Base-by-base conservation (phyloP, 64 coral and sea anemone genomes). In the Astreopora myriophthalma region DNA sequence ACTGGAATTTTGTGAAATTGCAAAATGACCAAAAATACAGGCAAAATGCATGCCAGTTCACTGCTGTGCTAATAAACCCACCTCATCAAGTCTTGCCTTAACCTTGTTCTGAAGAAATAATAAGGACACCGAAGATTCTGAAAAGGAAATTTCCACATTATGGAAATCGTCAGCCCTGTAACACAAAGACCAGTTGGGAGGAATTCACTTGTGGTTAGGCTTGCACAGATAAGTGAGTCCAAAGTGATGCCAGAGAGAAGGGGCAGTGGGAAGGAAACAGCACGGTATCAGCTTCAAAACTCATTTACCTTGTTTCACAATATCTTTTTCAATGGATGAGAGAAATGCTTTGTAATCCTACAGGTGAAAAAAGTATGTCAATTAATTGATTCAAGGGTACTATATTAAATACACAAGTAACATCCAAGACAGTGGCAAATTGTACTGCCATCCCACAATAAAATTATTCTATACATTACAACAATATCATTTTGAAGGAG, bases 271-370 rank as follows among this genome's bases (percentile, higher is more conserved):
- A 11, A 44, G 40, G 11, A 44, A 44, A 44, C 40, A 44, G 40
- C 40, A 44, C 0, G 40, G 40, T 44, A 44, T 44, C 40, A 44
- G 40, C 40, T 44, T 44, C 42, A 46, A 46, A 10, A 11, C n/a
- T 11, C 14, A 25, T 2, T 37, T 36, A 91, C 89, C 89, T 82
- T 91, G 76, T 27, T 91, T 91, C 2, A 91, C 28, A 48, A 91
- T 83, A 30, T 73, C 60, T 20, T 82, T 91, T 49, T 91, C 89
- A 68, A 91, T 81, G 16, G 66, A 67, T 20, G 89, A 83, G 31
- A 91, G 77, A 80, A 91, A 51, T 8, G 76, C 60, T 69, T 91
- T 91, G 65, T 72, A 91, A 24, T 91, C 76, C 89, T 91, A 49
- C 10, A 40, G 19, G 10, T 36, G 76, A 64, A 89, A 19, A 46